Base-by-base conservation (phyloP, 2,888 invertebrate genomes). In the Halocaridina rubra region DNA sequence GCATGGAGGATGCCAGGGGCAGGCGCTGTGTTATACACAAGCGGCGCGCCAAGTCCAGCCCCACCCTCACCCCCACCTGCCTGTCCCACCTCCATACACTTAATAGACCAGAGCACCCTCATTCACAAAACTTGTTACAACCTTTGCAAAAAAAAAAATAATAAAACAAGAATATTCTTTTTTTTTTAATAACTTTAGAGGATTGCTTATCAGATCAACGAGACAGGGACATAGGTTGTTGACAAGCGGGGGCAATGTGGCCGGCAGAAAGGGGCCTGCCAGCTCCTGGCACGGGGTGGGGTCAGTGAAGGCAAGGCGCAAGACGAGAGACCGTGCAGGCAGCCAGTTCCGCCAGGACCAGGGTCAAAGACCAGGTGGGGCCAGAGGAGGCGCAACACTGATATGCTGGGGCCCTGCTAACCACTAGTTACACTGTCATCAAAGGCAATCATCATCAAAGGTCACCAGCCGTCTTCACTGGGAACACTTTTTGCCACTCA, bases 261-360 rank as follows among this genome's bases (percentile, higher is more conserved):
- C 59, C 80, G 67, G 86, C 79, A 82, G 79, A 86, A 81, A 81
- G 86, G 81, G 81, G 86, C 86, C 86, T 86, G 86, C 80, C 81
- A 80, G 82, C 86, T 86, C 86, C 86, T 86, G 86, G 86, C 86
- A 86, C 86, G 82, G 82, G 82, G 82, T 84, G 82, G 86, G 86
- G 79, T 86, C 82, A 82, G 82, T 86, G 86, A 86, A 86, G 86
- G 86, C 86, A 86, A 81, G 81, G 82, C 82, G 86, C 86, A 86
- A 86, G 80, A 82, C 80, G 82, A 86, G 86, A 86, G 86, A 82
- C 86, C 80, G 82, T 86, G 82, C 86, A 86, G 86, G 86, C 86
- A 82, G 79, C 86, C 79, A 69, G 79, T 82, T 82, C 82, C 86
- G 78, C 82, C 80, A 64, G 80, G 75, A 72, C 84, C 84, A 75